Evolutionary conservation across 2,797 vertebrate species (phyloP), one percentile per base, ranked within the genome.

Genomic region (Pangasius larnaudii): DNA sequence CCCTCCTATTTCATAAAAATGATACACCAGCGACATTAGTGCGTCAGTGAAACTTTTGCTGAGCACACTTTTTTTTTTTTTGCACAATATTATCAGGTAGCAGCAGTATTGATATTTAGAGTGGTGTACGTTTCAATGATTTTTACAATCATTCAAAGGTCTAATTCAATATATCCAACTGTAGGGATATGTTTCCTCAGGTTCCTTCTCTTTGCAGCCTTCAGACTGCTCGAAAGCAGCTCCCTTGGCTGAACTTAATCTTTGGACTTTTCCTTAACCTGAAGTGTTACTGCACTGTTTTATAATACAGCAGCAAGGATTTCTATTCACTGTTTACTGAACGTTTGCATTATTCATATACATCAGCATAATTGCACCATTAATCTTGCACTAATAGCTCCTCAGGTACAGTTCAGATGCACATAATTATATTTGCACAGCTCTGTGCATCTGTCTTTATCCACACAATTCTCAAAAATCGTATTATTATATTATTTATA

Each of bases 11-110:
- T 53, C 30, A 59, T 74, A 77, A 84, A 10, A 86, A 80, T 39
- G 19, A 46, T 84, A 84, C 27, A 51, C 42, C 74, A 39, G 82
- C 3, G 82, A 33, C 69, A 24, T 72, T 72, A 88, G 46, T 78
- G 36, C 30, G 14, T 78, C 59, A 79, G 24, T 58, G 80, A 58
- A 69, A 84, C 22, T 13, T n/a, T 61, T 84, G 80, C 58, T 39
- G 59, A 84, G 36, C 7, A 51, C 69, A 49, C 16, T 30, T 72
- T 27, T 39, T 39, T 39, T 71, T 33, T 27, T n/a, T 78, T 61
- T 84, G 63, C 51, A 69, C 36, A 58, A 78, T 46, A 88, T 65
- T 82, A 77, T 24, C 78, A 42, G 79, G 79, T 82, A 79, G 58
- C 49, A 85, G 75, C 18, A n/a, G 39, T 79, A 69, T 53, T 78